These are phyloP conservation scores for Athalia circularis DNA, from an alignment of 2,888 invertebrate species.

Conservation along the genomic window DNA sequence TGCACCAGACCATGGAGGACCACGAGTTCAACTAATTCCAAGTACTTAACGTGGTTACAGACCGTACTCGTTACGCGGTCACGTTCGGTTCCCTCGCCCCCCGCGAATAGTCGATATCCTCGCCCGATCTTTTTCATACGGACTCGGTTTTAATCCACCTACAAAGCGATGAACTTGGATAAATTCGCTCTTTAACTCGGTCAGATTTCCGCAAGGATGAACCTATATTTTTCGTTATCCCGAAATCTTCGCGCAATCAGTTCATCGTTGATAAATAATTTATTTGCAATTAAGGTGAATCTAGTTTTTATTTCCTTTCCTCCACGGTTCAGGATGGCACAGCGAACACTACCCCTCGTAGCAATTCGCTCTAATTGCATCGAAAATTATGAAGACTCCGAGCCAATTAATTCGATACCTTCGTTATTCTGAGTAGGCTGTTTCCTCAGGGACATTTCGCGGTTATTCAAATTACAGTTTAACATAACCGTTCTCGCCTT, in stretches of 20 bases:
- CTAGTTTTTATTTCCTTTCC: no score
- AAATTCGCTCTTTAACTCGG: no score
- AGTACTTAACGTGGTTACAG: background rate
- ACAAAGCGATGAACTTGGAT: no score
- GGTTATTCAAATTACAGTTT: conserved; percentile 65
- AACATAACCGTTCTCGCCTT: conserved; percentile 60
- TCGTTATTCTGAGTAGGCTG: conserved; percentile 22
- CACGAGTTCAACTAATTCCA: background rate
- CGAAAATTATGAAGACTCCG: conserved; percentile 12
- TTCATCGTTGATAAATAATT: no score
- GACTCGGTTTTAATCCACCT: no score
- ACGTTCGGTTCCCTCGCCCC: background rate
- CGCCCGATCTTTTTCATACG: no score
- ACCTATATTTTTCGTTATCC: no score
- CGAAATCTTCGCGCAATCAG: no score
- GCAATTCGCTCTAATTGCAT: conserved; percentile 32
- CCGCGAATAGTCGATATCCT: background rate
- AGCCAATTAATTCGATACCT: conserved; percentile 35
- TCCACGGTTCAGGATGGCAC: no score
- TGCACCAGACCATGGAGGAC: background rate
- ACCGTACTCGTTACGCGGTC: background rate
- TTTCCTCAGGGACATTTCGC: conserved; percentile 48
- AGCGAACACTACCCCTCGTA: no score
- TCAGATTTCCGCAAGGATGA: no score
- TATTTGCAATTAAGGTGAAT: no score